Evolutionary conservation across 1,140 invertebrate genomes (phyloP).

Genomic region (Choristoneura fumiferana): DNA sequence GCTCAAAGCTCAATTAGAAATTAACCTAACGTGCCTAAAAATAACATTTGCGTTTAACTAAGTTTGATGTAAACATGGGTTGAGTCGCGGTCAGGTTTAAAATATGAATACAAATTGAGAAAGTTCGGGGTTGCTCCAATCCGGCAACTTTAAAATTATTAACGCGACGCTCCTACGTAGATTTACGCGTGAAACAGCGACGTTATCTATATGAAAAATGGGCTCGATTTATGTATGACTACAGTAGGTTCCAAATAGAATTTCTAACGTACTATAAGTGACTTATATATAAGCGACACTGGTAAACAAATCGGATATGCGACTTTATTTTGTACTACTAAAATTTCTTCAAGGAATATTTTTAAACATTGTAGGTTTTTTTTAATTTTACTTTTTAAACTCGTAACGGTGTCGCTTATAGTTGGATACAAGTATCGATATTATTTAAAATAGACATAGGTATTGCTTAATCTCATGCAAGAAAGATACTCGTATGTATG

Average conservation of each 20-base stretch:
- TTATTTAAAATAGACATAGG: no score
- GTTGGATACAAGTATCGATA: no score
- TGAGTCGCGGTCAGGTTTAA: slow-evolving; percentile 45
- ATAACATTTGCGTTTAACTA: slow-evolving; percentile 25
- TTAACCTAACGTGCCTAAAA: not conserved
- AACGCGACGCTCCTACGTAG: slow-evolving; percentile 44
- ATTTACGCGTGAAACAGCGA: slow-evolving; percentile 39
- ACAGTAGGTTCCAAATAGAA: not conserved
- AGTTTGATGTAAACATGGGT: slow-evolving; percentile 51
- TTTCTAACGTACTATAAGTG: not conserved
- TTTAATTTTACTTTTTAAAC: not conserved
- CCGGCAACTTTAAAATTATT: slow-evolving; percentile 63
- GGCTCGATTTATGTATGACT: not conserved
- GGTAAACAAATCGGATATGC: not conserved
- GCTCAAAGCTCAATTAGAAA: not conserved
- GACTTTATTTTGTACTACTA: no score
- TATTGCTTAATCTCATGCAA: no score
- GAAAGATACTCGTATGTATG: no score
- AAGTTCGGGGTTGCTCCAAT: slow-evolving; percentile 66
- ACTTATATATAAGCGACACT: not conserved
- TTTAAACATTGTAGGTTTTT: not conserved
- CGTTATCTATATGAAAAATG: slow-evolving; percentile 26
- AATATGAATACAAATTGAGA: slow-evolving; percentile 72
- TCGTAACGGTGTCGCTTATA: no score
- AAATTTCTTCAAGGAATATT: no score